A percentile compares a stretch with the other conserved stretches of the same genome.
phyloP scores from a whole-genome alignment of 2,888 invertebrate genomes.

The Heliconius hortense region DNA sequence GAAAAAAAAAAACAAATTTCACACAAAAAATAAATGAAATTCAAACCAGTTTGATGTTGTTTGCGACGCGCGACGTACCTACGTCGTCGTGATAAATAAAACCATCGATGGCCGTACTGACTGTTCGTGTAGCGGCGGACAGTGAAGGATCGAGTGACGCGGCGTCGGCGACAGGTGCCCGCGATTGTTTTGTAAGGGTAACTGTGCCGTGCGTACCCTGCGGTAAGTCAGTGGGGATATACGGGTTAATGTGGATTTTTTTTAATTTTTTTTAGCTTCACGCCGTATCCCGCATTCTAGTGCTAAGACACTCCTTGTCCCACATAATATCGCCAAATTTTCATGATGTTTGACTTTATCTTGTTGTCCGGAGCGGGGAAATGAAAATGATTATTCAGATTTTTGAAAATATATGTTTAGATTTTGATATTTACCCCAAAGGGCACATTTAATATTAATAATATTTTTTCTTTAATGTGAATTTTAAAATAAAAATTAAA shows the following conservation, averaged over 20 bases:
- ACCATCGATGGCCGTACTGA: constrained; percentile 34
- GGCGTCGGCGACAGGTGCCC: constrained; percentile 53
- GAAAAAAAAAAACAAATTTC: neutral
- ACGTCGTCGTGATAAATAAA: constrained; percentile 23
- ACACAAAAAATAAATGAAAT: constrained; percentile 12
- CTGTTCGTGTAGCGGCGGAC: constrained; percentile 45
- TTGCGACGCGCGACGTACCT: neutral
- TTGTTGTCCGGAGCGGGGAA: too few relatives aligned
- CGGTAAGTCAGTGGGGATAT: constrained; percentile 40
- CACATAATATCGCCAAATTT: neutral
- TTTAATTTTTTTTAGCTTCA: neutral
- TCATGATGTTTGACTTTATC: neutral
- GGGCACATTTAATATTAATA: too few relatives aligned
- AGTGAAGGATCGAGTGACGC: constrained; percentile 51
- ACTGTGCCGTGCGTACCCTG: constrained; percentile 42
- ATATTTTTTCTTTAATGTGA: too few relatives aligned
- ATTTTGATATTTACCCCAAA: too few relatives aligned
- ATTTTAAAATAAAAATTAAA: too few relatives aligned
- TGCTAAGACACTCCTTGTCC: neutral
- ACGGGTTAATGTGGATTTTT: neutral
- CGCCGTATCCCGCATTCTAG: neutral
- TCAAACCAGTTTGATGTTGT: constrained; percentile 18
- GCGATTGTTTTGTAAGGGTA: constrained; percentile 52
- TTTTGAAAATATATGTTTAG: too few relatives aligned
- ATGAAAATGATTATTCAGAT: too few relatives aligned